Evolutionary conservation across 2,113 vertebrate genomes (phyloP).

Genomic region (Prinia subflava): DNA sequence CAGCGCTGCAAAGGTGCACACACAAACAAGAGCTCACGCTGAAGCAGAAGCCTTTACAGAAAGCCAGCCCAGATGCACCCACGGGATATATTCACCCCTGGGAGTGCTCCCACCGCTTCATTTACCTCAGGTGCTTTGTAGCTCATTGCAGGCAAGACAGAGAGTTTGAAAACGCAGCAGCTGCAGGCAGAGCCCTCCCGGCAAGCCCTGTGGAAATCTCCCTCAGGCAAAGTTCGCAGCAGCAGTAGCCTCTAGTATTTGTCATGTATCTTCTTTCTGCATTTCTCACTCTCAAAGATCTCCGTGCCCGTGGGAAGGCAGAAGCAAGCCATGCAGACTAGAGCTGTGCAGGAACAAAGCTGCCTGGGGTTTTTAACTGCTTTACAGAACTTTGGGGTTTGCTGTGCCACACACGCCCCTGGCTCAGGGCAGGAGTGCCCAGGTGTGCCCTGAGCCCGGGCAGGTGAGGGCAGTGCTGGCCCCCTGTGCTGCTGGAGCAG

Average conservation of each 20-base stretch:
- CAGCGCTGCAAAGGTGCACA: background rate
- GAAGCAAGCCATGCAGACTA: background rate
- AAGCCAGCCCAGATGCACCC: background rate
- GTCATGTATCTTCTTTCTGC: background rate
- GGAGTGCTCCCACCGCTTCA: background rate
- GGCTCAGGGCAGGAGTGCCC: background rate
- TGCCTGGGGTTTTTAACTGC: background rate
- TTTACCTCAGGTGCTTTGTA: background rate
- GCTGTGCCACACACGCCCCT: background rate
- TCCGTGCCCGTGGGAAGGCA: background rate
- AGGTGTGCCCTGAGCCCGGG: background rate
- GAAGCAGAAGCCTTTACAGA: background rate
- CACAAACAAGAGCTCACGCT: accelerated
- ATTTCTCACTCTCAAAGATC: background rate
- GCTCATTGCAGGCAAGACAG: background rate
- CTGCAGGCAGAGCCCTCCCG: background rate
- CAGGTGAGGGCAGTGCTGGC: background rate
- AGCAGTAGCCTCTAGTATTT: background rate
- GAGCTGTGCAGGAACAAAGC: background rate
- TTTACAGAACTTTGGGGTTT: background rate
- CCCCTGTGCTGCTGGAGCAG: accelerated
- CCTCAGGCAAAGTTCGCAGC: background rate
- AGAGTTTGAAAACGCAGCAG: background rate
- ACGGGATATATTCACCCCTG: background rate
- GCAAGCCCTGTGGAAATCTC: slow-evolving; percentile 11